These are phyloP conservation scores for Gymnocephalus cernua DNA, from an alignment of 2,113 vertebrate species.

Conservation along the genomic window DNA sequence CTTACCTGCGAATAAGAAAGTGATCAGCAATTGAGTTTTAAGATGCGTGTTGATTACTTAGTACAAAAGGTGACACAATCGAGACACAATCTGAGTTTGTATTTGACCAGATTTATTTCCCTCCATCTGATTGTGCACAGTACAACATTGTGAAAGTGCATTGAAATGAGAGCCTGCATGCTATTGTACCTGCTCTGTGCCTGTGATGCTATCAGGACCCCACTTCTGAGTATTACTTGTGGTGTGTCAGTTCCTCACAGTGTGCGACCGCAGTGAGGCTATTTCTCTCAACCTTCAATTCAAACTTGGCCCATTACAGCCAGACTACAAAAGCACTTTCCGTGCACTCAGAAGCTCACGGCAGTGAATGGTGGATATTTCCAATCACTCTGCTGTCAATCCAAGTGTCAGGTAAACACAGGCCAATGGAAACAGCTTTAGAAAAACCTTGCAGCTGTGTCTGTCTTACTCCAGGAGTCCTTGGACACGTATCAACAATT, in stretches of 20 bases:
- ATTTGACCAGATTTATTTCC: slow-evolving; percentile 59
- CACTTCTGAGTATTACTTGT: slow-evolving; percentile 84
- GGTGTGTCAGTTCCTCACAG: slow-evolving; percentile 87
- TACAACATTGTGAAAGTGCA: slow-evolving; percentile 79
- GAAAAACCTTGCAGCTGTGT: slow-evolving; percentile 82
- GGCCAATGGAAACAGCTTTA: slow-evolving; percentile 86
- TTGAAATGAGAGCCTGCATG: slow-evolving; percentile 80
- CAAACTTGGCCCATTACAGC: slow-evolving; percentile 90
- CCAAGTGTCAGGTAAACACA: slow-evolving; percentile 90
- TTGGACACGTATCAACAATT: slow-evolving; percentile 82
- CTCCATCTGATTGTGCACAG: slow-evolving; percentile 67
- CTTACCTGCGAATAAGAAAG: slow-evolving; percentile 1
- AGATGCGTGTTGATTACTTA: slow-evolving; percentile 30
- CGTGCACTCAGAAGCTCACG: slow-evolving; percentile 86
- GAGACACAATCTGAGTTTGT: slow-evolving; percentile 51
- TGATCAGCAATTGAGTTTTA: slow-evolving; percentile 31
- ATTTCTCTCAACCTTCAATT: slow-evolving; percentile 90
- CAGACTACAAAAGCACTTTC: slow-evolving; percentile 91
- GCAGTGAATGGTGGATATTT: slow-evolving; percentile 89
- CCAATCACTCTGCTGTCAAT: slow-evolving; percentile 90
- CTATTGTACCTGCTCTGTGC: slow-evolving; percentile 79
- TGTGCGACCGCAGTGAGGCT: slow-evolving; percentile 84
- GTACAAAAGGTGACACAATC: slow-evolving; percentile 27
- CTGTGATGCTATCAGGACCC: slow-evolving; percentile 82
- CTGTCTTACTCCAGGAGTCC: slow-evolving; percentile 81